Evolutionary conservation across 2,797 vertebrate species (phyloP).

Genomic region (Cephalopachus bancanus): DNA sequence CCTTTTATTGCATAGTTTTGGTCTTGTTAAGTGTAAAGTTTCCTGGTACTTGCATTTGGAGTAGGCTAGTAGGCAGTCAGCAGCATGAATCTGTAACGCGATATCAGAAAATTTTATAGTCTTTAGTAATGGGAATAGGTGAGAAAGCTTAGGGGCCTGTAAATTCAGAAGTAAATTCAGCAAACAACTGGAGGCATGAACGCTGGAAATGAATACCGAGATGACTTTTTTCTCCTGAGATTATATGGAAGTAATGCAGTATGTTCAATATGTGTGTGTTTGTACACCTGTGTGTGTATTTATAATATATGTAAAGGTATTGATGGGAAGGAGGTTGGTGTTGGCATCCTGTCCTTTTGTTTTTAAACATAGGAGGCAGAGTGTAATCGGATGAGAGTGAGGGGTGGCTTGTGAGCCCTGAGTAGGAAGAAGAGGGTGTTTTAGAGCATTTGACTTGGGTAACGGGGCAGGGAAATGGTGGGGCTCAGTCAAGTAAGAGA

Average conservation of each 20-base stretch:
- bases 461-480: background rate
- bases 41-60: constrained; percentile 8
- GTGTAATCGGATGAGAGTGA: background rate
- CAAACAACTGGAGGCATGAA: background rate
- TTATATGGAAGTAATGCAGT: background rate
- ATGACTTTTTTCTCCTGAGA: constrained; percentile 15
- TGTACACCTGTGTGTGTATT: background rate
- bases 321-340: background rate
- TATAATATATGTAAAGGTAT: background rate
- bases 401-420: background rate
- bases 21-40: background rate
- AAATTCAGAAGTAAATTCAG: constrained; percentile 60
- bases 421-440: background rate
- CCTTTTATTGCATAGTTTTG: constrained; percentile 14
- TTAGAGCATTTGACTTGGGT: constrained; percentile 18
- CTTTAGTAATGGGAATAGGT: background rate
- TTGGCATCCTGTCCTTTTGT: background rate
- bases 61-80: background rate
- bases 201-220: background rate
- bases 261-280: background rate
- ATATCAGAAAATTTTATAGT: background rate
- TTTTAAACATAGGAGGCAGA: background rate
- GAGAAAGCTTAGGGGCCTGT: background rate
- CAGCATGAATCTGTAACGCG: background rate
- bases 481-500: background rate